phyloP scores from a whole-genome alignment of 2,797 vertebrate genomes.

The Pseudochirops corinnae region DNA sequence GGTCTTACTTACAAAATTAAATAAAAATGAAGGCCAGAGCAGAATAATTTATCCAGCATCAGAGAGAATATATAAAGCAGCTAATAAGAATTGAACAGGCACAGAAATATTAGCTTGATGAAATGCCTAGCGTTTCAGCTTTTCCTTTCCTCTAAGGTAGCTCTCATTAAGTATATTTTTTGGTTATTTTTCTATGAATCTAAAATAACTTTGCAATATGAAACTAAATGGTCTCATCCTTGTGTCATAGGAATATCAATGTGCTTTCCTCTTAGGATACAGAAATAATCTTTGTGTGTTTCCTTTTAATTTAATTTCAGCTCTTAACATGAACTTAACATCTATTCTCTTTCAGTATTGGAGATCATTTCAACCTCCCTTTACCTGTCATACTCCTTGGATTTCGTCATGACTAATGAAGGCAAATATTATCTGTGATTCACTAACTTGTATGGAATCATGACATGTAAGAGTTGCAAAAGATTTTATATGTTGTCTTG shows the following conservation, averaged over 20 bases:
- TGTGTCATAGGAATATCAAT: background rate
- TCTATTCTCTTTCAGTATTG: background rate
- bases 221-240: background rate
- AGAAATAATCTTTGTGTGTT: background rate
- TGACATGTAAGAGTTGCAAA: background rate
- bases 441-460: background rate
- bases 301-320: background rate
- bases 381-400: background rate
- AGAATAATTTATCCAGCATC: background rate
- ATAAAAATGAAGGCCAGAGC: background rate
- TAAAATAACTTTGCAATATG: background rate
- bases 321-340: background rate
- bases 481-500: background rate
- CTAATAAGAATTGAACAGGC: background rate
- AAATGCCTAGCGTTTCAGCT: background rate
- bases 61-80: background rate
- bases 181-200: background rate
- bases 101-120: background rate
- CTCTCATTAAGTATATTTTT: background rate
- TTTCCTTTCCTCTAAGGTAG: background rate
- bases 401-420: background rate
- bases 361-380: background rate
- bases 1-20: slow-evolving; percentile 1
- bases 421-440: background rate
- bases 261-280: background rate